phyloP scores from a whole-genome alignment of 2,888 invertebrate genomes.

The Entomobrya proxima region DNA sequence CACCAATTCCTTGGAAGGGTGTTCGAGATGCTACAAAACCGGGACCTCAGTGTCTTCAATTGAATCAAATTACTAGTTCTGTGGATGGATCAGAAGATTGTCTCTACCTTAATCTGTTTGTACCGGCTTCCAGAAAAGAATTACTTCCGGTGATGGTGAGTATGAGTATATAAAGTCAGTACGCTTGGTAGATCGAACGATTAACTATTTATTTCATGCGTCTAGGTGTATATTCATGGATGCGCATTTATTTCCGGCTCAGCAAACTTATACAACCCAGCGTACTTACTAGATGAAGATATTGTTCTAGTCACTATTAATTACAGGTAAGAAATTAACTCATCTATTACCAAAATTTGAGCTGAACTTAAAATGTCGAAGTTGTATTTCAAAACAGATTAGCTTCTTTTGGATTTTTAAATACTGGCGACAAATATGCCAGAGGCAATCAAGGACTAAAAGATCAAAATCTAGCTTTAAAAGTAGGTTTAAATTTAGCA shows the following conservation, averaged over 20 bases:
- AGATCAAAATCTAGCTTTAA: constrained; percentile 55
- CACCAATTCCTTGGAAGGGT: constrained; percentile 65
- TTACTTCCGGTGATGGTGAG: constrained; percentile 54
- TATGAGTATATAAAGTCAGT: background rate
- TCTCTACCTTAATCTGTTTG: background rate
- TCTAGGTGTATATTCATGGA: background rate
- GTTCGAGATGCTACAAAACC: constrained; percentile 62
- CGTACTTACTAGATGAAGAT: constrained; percentile 62
- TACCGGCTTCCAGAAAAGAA: background rate
- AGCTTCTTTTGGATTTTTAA: constrained; percentile 64
- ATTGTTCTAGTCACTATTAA: constrained; percentile 62
- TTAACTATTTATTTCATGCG: background rate
- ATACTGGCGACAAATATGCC: constrained; percentile 64
- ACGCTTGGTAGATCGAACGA: background rate
- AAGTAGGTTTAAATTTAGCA: background rate
- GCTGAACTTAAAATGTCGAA: background rate
- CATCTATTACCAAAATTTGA: too few species aligned
- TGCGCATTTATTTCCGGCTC: background rate
- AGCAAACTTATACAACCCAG: constrained; percentile 41
- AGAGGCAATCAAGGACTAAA: constrained; percentile 65
- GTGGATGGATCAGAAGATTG: constrained; percentile 69
- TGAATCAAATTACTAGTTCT: constrained; percentile 29
- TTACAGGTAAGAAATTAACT: too few species aligned
- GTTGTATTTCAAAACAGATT: background rate
- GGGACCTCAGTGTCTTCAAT: constrained; percentile 68